Evolutionary conservation across 2,113 vertebrate genomes (phyloP).

Genomic region (Rhynchopsitta pachyrhyncha): DNA sequence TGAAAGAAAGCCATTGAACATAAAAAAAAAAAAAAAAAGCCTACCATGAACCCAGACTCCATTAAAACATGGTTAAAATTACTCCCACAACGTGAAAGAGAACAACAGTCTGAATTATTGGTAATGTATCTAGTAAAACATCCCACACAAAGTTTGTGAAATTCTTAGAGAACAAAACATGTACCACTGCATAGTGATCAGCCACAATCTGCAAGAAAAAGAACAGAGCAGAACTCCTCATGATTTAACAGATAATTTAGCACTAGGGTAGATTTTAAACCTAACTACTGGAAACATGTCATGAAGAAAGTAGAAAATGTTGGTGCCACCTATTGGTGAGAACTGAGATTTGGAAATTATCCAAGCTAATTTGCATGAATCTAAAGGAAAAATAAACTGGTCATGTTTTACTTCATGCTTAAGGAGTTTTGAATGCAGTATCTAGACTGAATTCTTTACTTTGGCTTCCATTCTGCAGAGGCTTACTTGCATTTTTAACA

Average conservation of each 20-base stretch:
- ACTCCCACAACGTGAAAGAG: neutral
- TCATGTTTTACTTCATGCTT: neutral
- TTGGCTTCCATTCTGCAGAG: neutral
- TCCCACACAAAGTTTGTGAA: neutral
- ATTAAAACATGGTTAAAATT: neutral
- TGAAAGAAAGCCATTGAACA: neutral
- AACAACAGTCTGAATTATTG: neutral
- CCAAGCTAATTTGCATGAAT: constrained; percentile 37
- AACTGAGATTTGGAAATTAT: constrained; percentile 35
- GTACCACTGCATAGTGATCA: neutral
- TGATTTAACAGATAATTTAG: constrained; percentile 16
- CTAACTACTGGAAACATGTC: neutral
- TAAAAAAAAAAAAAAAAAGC: neutral
- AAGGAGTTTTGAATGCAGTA: neutral
- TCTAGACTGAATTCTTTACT: neutral
- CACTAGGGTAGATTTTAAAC: neutral
- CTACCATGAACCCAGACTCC: neutral
- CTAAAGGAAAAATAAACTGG: neutral
- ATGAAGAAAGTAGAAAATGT: constrained; percentile 26
- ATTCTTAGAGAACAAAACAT: neutral
- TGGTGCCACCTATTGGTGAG: constrained; percentile 64
- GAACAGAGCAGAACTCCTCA: neutral
- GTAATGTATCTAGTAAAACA: neutral
- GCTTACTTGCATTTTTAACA: neutral
- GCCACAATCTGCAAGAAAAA: neutral